phyloP scores from a whole-genome alignment of 2,888 invertebrate species.

The Synergus umbraculus region DNA sequence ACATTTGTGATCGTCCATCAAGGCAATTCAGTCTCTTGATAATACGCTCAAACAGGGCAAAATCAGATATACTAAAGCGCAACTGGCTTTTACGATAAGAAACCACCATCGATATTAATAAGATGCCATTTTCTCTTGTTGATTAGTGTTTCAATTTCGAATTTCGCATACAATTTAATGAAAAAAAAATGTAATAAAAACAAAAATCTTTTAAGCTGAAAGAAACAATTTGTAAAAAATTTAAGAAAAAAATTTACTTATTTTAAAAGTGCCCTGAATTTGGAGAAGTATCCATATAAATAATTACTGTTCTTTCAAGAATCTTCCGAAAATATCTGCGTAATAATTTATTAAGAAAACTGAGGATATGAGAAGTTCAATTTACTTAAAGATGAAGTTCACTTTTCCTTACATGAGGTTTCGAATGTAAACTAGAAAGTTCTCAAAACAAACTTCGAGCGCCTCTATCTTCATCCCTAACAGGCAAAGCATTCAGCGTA shows the following conservation, averaged over 20 bases:
- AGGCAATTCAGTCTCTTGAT: constrained; percentile 43
- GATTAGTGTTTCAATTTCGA: constrained; percentile 11
- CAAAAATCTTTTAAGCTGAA: background rate
- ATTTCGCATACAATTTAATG: constrained; percentile 7
- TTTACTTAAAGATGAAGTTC: background rate
- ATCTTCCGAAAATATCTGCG: too few species aligned
- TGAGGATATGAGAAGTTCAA: background rate
- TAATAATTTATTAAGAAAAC: too few species aligned
- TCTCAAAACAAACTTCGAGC: constrained; percentile 5
- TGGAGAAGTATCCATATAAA: too few species aligned
- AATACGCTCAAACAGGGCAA: constrained; percentile 42
- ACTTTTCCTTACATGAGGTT: background rate
- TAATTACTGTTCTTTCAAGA: too few species aligned
- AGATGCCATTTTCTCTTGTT: constrained; percentile 23
- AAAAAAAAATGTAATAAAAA: background rate
- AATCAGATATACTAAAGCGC: constrained; percentile 16
- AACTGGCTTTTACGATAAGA: constrained; percentile 21
- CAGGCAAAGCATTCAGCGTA: constrained; percentile 4
- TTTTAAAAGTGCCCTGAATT: too few species aligned
- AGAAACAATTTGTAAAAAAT: too few species aligned
- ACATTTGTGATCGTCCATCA: constrained; percentile 59
- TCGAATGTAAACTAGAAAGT: background rate
- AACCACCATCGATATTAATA: background rate
- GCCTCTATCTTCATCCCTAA: background rate
- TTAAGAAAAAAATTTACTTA: too few species aligned